These are phyloP conservation scores for Stichopus horrens DNA, from an alignment of 53 echinoderm and acorn worm genomes.

Conservation along the genomic window DNA sequence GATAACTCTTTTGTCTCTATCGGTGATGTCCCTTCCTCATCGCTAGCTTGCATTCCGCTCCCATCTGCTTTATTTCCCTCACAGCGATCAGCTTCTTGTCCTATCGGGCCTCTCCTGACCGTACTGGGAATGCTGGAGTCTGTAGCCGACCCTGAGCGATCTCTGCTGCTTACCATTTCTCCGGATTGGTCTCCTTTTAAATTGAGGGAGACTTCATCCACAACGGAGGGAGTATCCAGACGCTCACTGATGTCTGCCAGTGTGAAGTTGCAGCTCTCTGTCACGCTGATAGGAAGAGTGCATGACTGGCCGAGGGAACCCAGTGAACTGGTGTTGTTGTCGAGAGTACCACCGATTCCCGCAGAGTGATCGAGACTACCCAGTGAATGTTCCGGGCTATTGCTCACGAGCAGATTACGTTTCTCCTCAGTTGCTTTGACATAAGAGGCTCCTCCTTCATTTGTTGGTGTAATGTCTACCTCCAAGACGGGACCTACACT, in stretches of 20 bases:
- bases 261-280: conserved; percentile 83
- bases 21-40: neutral
- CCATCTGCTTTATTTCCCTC: neutral
- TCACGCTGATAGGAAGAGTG: conserved; percentile 79
- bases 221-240: conserved; percentile 54
- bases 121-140: conserved; percentile 34
- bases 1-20: neutral
- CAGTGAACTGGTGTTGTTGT: conserved; percentile 46
- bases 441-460: neutral
- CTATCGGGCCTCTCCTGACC: conserved; percentile 60
- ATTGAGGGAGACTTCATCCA: neutral
- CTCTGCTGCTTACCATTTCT: conserved; percentile 24
- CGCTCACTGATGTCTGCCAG: conserved; percentile 78
- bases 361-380: neutral
- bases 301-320: conserved; percentile 79
- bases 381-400: neutral
- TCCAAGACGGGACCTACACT: neutral
- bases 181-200: conserved; percentile 6
- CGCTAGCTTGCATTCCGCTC: neutral
- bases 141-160: conserved; percentile 17
- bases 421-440: neutral
- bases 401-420: neutral
- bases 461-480: neutral
- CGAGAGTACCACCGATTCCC: neutral
- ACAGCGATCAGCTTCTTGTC: conserved; percentile 62